These are phyloP conservation scores for Aphrocallistes beatrix DNA, from an alignment of 37 sponge, comb jelly and placozoan species.

Conservation along the genomic window DNA sequence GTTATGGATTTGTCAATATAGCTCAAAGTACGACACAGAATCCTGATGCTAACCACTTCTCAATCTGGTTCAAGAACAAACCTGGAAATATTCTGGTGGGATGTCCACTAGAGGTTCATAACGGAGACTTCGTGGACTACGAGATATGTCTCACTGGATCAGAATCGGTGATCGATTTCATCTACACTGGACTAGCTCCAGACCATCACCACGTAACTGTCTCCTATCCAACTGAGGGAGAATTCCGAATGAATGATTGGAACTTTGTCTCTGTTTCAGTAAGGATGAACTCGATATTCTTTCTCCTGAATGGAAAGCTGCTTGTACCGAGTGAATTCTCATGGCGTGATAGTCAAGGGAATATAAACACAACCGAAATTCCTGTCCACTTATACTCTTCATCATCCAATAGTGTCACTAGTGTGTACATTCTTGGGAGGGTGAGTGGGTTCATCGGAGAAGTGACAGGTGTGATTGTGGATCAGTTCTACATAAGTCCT, in stretches of 20 bases:
- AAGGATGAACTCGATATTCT: background rate
- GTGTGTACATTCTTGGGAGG: background rate
- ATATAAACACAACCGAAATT: background rate
- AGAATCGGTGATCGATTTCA: background rate
- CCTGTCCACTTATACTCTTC: background rate
- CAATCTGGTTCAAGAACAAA: background rate
- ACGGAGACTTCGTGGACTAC: background rate
- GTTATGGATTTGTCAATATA: background rate
- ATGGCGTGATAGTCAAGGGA: background rate
- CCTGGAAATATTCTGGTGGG: background rate
- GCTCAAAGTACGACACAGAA: background rate
- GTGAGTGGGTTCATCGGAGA: background rate
- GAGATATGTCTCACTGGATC: background rate
- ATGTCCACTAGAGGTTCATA: background rate
- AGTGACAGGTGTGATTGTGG: background rate
- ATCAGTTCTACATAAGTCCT: background rate
- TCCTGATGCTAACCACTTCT: background rate
- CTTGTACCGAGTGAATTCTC: background rate
- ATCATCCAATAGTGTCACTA: background rate
- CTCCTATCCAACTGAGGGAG: background rate
- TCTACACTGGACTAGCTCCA: background rate
- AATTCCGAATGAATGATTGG: background rate
- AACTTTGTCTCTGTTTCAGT: background rate
- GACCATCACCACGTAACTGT: background rate
- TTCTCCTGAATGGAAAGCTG: background rate